Conservation (phyloP, 2,113 vertebrate species). For the Nicator chloris region DNA sequence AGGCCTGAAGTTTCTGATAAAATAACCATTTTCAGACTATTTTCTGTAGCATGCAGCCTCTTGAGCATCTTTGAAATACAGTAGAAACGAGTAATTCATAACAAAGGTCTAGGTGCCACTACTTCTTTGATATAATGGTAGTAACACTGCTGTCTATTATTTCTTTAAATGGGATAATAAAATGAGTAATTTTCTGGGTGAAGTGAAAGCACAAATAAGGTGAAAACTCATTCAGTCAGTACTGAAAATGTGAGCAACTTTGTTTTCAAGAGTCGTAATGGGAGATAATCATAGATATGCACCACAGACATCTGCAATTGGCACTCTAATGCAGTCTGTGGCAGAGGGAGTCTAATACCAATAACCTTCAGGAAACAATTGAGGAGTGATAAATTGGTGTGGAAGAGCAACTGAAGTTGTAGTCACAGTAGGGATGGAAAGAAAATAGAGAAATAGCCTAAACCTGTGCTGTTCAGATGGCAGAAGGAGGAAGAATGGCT, state of each 20-base stretch:
- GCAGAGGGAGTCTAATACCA: background rate
- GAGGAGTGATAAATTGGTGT: background rate
- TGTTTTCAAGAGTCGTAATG: background rate
- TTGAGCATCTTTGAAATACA: background rate
- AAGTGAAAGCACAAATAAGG: background rate
- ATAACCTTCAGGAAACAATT: background rate
- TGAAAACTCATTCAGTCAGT: background rate
- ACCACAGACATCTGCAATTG: background rate
- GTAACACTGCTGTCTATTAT: background rate
- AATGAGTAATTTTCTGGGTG: conserved; percentile 2
- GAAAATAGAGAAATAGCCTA: background rate
- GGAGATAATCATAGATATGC: background rate
- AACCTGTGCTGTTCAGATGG: background rate
- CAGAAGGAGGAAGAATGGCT: background rate
- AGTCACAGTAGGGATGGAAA: background rate
- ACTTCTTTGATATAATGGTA: background rate
- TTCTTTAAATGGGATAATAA: background rate
- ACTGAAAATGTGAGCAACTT: background rate
- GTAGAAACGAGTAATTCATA: background rate
- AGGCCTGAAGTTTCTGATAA: background rate
- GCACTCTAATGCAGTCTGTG: background rate
- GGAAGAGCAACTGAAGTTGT: background rate
- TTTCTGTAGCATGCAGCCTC: background rate
- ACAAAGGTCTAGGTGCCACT: background rate
- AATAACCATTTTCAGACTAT: background rate